A percentile compares a stretch with the other conserved stretches of the same genome.
Conservation (phyloP, 2,888 invertebrate species). For the Melanargia galathea region DNA sequence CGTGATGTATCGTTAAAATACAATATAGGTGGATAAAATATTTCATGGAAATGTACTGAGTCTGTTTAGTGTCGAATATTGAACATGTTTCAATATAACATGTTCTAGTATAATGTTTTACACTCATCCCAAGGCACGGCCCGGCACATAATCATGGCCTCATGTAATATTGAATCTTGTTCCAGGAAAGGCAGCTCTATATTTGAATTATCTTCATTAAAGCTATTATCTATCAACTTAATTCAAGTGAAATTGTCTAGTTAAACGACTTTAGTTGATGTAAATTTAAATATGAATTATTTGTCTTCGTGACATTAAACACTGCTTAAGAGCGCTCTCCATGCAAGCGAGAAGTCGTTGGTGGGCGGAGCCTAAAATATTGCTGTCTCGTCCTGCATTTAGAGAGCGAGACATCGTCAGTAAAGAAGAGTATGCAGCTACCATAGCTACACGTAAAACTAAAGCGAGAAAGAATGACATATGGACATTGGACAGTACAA, state of each 20-base stretch:
- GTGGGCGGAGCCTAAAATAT: too few species aligned
- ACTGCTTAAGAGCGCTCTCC: too few species aligned
- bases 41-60: conserved; percentile 9
- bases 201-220: not conserved
- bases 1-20: conserved; percentile 17
- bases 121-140: not conserved
- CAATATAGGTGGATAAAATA: not conserved
- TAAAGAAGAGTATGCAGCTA: too few species aligned
- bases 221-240: not conserved
- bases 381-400: too few species aligned
- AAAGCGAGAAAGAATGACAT: too few species aligned
- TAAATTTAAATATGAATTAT: too few species aligned
- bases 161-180: not conserved
- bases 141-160: not conserved
- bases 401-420: too few species aligned
- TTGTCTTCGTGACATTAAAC: too few species aligned
- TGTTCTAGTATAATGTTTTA: not conserved
- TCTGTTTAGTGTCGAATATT: conserved; percentile 14
- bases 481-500: too few species aligned
- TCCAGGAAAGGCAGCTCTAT: not conserved
- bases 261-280: too few species aligned
- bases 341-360: too few species aligned
- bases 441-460: too few species aligned
- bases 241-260: not conserved
- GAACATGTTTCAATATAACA: not conserved